Percentiles rank a stretch among this genome's conserved stretches.
These are phyloP conservation scores for Sylvicola cinctus DNA, from an alignment of 2,888 invertebrate genomes.

Conservation along the genomic window DNA sequence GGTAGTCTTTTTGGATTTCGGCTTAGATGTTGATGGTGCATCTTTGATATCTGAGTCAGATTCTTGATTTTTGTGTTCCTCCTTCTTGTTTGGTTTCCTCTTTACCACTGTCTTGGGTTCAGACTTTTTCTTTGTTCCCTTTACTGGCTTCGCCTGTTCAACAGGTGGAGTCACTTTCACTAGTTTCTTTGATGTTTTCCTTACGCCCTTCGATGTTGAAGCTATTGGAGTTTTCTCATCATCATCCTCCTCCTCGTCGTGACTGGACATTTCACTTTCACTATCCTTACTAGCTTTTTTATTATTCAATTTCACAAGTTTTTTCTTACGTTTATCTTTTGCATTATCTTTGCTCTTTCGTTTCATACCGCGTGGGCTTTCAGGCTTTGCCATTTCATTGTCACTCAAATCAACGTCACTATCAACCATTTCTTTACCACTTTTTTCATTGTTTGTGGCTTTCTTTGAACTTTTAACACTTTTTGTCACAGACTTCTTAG, in stretches of 20 bases:
- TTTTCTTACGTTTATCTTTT: slow-evolving; percentile 22
- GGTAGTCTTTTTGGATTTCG: too few relatives aligned
- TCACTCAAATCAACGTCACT: slow-evolving; percentile 3
- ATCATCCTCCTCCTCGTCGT: slow-evolving; percentile 8
- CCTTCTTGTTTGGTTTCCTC: slow-evolving; percentile 2
- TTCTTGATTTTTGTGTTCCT: too few relatives aligned
- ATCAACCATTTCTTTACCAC: slow-evolving; percentile 5
- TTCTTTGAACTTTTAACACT: too few relatives aligned
- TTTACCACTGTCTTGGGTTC: not conserved
- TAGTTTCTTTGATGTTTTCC: not conserved
- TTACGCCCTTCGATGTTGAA: slow-evolving; percentile 7
- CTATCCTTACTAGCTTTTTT: slow-evolving; percentile 2
- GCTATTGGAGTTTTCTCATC: slow-evolving; percentile 6
- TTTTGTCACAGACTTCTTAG: not conserved
- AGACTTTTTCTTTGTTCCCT: slow-evolving; percentile 4
- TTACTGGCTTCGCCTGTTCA: not conserved
- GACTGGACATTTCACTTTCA: not conserved
- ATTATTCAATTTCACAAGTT: slow-evolving; percentile 8
- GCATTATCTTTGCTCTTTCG: slow-evolving; percentile 19
- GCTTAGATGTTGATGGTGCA: too few relatives aligned
- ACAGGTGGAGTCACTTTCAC: too few relatives aligned
- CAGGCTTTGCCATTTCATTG: too few relatives aligned
- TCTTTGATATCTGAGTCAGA: too few relatives aligned
- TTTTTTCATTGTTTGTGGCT: slow-evolving; percentile 10
- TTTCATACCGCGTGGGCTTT: slow-evolving; percentile 11